Evolutionary conservation across 2,888 invertebrate species (phyloP), one percentile per base, ranked within the genome.

Genomic region (Lithophane leautieri): DNA sequence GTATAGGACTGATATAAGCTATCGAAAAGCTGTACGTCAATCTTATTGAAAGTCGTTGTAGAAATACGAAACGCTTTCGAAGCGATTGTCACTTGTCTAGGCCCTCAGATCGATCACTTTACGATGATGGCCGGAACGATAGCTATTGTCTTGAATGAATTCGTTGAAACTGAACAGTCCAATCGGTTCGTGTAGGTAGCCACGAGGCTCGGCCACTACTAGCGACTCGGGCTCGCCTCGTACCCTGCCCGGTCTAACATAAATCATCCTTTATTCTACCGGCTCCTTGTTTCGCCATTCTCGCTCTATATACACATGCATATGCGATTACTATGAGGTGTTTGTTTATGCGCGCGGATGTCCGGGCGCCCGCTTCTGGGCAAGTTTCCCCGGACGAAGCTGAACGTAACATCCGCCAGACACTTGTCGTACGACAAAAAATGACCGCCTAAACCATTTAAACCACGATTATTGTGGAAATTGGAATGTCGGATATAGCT

Each of bases 311-410:
- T 78, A 73, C 69, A 66, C 78, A 77, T 72, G 71, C 42, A 82
- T 73, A 73, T 77, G 76, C 70, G 67, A 58, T 66, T 63, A 74
- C 61, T 70, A 76, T 73, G 54, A 78, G 73, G 73, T 81, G 78
- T 79, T 81, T 79, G 76, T 78, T 76, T 81, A 86, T 86, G 76
- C 76, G 78, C 66, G 66, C 56, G 88, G 86, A 88, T 68, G 74
- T 88, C 88, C 86, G 86, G 74, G 65, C 88, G 70, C 47, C 65
- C 60, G 67, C 12, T 78, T 69, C 82, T 82, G 76, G 54, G 78
- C 74, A 69, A 83, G 88, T 88, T 86, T 86, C 84, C 86, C 86
- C 88, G 86, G 88, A 86, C 73, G 79, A 73, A 63, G 70, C 50
- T 62, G 71, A 83, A 72, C 78, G 88, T 83, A 88, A 88, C 77